Evolutionary conservation across 2,113 vertebrate species (phyloP).

Genomic region (Mixornis gularis): DNA sequence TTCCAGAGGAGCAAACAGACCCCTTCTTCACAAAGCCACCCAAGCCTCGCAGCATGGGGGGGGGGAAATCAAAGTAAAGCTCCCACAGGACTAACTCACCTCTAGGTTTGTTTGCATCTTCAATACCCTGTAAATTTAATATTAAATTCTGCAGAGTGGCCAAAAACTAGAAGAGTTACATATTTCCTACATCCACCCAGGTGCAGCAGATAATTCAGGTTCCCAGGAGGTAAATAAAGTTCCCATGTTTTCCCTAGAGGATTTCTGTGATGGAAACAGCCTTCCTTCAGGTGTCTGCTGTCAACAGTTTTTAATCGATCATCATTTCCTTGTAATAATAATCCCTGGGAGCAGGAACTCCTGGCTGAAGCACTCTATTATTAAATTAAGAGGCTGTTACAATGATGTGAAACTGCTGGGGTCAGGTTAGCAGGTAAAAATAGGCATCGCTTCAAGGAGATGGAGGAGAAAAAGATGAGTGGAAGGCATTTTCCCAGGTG

Average conservation of each 20-base stretch:
- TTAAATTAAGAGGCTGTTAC: background rate
- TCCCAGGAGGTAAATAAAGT: background rate
- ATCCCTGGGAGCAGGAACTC: conserved; percentile 1
- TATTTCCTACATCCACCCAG: background rate
- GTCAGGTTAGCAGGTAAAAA: conserved; percentile 50
- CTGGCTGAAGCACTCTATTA: background rate
- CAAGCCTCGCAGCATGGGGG: accelerated
- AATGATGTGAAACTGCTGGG: background rate
- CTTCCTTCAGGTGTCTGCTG: background rate
- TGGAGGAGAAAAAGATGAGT: background rate
- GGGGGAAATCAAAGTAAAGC: background rate
- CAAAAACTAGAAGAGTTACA: background rate
- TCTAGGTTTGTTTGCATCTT: background rate
- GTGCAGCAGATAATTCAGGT: background rate
- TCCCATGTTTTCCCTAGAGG: background rate
- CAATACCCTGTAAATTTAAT: background rate
- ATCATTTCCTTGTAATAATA: background rate
- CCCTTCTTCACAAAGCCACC: background rate
- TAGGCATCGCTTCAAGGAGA: background rate
- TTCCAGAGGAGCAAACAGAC: background rate
- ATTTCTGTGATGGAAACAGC: background rate
- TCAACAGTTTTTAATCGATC: conserved; percentile 38
- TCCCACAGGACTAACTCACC: background rate
- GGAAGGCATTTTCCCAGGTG: conserved; percentile 66
- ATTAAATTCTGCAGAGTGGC: background rate